Evolutionary conservation across 2,113 vertebrate genomes (phyloP).

Genomic region (Thryonomys swinderianus): DNA sequence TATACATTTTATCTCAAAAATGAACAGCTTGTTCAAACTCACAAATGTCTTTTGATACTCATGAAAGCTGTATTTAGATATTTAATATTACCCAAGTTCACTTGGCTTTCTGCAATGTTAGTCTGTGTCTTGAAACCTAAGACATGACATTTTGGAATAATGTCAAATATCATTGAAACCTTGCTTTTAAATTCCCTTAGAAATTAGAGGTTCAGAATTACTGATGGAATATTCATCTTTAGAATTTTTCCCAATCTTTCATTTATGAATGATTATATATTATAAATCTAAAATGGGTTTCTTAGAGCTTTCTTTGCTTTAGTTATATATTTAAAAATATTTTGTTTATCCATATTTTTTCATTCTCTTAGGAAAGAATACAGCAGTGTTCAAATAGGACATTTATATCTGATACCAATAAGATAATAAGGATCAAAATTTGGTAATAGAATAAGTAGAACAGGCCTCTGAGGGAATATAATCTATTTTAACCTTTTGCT

Average conservation of each 20-base stretch:
- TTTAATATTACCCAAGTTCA: conserved; percentile 17
- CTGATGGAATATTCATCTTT: conserved; percentile 41
- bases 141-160: conserved; percentile 19
- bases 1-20: conserved; percentile 38
- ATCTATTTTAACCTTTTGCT: neutral
- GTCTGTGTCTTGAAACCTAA: conserved; percentile 30
- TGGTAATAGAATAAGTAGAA: neutral
- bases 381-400: neutral
- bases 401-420: conserved; percentile 39
- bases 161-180: conserved; percentile 32
- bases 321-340: neutral
- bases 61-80: conserved; percentile 42
- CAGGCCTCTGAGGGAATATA: neutral
- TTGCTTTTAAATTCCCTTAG: neutral
- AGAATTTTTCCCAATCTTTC: conserved; percentile 61
- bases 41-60: neutral
- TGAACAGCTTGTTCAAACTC: neutral
- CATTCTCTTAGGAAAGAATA: conserved; percentile 53
- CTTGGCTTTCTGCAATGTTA: neutral
- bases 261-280: conserved; percentile 47
- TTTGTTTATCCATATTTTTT: conserved; percentile 6
- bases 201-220: conserved; percentile 39
- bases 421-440: neutral
- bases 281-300: conserved; percentile 51
- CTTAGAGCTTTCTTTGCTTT: conserved; percentile 11